phyloP scores from a whole-genome alignment of 2,113 vertebrate genomes.

The Scartelaos histophorus region DNA sequence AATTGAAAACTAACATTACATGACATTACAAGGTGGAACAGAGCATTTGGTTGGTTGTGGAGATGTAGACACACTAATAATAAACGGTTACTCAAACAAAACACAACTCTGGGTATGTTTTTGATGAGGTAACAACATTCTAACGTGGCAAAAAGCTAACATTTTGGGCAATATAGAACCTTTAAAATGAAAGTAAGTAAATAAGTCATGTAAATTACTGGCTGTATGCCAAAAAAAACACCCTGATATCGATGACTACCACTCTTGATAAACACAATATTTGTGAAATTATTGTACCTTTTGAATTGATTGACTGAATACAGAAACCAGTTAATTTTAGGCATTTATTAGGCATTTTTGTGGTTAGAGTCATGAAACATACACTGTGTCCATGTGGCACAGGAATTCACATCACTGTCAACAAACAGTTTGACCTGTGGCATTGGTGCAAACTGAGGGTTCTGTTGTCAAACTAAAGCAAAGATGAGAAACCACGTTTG shows the following conservation, averaged over 20 bases:
- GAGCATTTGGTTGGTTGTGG: too few species aligned
- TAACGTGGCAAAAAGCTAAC: too few species aligned
- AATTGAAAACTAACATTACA: too few species aligned
- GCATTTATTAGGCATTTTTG: slow-evolving; percentile 56
- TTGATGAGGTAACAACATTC: too few species aligned
- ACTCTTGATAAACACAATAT: background rate
- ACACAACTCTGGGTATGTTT: too few species aligned
- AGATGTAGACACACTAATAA: too few species aligned
- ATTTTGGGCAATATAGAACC: too few species aligned
- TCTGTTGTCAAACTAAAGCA: slow-evolving; percentile 26
- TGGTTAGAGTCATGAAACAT: slow-evolving; percentile 47
- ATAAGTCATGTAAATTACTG: too few species aligned
- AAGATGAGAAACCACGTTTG: background rate
- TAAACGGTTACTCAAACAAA: too few species aligned
- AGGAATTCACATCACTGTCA: slow-evolving; percentile 31
- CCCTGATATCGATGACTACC: background rate
- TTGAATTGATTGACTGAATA: background rate
- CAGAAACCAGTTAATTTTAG: slow-evolving; percentile 11
- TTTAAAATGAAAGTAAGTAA: too few species aligned
- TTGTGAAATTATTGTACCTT: background rate
- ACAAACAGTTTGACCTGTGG: slow-evolving; percentile 10
- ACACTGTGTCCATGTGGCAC: slow-evolving; percentile 28
- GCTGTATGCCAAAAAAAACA: background rate
- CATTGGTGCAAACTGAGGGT: slow-evolving; percentile 22
- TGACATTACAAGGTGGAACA: too few species aligned